Conservation (phyloP, 2,113 vertebrate genomes). For the Artemisiospiza belli region DNA sequence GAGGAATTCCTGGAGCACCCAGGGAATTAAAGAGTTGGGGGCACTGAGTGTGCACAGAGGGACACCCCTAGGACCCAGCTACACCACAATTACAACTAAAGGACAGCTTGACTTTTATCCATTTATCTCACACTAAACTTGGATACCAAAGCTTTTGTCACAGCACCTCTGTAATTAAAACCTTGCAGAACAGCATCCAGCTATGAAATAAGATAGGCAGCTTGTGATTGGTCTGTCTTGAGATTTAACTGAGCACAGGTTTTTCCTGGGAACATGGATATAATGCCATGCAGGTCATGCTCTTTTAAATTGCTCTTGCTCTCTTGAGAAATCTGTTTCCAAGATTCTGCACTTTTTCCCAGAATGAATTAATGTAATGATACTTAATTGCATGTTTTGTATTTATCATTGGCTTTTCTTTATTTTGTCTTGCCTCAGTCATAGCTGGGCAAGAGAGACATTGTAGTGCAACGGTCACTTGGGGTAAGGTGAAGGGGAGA, state of each 20-base stretch:
- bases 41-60: neutral
- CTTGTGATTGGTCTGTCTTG: neutral
- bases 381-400: neutral
- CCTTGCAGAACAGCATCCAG: neutral
- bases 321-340: neutral
- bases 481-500: neutral
- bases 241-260: neutral
- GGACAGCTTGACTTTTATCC: neutral
- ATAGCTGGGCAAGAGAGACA: neutral
- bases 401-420: neutral
- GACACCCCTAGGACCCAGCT: neutral
- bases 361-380: neutral
- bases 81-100: neutral
- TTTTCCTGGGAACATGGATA: neutral
- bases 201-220: neutral
- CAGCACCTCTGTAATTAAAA: neutral
- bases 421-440: neutral
- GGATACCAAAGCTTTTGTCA: neutral
- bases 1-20: neutral
- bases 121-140: neutral
- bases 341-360: neutral
- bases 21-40: neutral
- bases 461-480: neutral
- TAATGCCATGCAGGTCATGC: accelerated
- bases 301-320: neutral